Evolutionary conservation across 1,140 invertebrate species (phyloP), one percentile per base, ranked within the genome.

Genomic region (Streblospio benedicti): DNA sequence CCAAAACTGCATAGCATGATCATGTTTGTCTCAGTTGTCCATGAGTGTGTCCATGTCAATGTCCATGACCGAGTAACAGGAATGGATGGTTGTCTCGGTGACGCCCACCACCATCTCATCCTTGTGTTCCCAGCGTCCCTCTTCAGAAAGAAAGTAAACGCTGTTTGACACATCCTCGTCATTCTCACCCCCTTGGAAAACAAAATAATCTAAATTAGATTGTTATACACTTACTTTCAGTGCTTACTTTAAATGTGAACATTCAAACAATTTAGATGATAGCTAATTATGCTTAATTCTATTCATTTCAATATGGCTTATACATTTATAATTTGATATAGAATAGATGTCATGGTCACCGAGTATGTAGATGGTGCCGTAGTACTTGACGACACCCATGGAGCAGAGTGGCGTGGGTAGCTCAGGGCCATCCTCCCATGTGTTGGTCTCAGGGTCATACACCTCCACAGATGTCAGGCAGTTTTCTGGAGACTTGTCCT

Each of bases 351-450:
- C n/a, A n/a, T n/a, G n/a, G n/a, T n/a, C 20, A 57, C 57, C 57
- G 14, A 58, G 27, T n/a, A 58, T 49, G 33, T 57, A 57, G 28
- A 58, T 50, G 18, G 45, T 53, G 6, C 57, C 57, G 18, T 30
- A 57, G 45, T 28, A 57, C 49, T 58, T 58, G 4, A 57, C 45
- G 12, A 58, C 49, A 9, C 57, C 57, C 45, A 57, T 57, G 14
- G 23, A 47, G 38, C 57, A 58, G 4, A 58, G 47, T n/a, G 27
- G 57, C 6, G 33, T 58, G 16, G 57, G 57, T 4, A 58, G 47
- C 18, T 30, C 27, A n/a, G 49, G 47, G 32, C 57, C 57, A 5
- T 18, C 4, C 12, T 6, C 3, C 57, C 57, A 58, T 3, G 18
- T 30, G 47, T 57, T 57, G 14, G 47, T 31, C 18, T 55, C 57